Conservation (phyloP, 2,797 vertebrate genomes). For the Rhinatrema bivittatum region DNA sequence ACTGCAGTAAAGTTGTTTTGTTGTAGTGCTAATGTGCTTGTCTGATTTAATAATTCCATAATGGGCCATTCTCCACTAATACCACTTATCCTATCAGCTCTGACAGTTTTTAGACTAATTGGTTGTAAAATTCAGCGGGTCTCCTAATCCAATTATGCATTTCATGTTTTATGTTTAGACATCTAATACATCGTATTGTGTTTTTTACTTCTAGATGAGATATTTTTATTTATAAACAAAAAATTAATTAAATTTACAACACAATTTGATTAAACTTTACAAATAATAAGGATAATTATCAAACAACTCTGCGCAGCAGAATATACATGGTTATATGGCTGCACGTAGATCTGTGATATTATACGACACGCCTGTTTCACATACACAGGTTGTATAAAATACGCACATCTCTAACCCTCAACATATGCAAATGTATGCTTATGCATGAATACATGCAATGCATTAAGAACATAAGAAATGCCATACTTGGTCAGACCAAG, state of each 20-base stretch:
- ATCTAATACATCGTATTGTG: neutral
- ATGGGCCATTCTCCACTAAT: slow-evolving; percentile 34
- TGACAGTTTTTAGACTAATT: slow-evolving; percentile 4
- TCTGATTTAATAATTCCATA: slow-evolving; percentile 43
- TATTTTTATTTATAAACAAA: slow-evolving; percentile 6
- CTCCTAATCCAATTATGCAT: slow-evolving; percentile 12
- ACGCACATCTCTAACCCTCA: too few species aligned
- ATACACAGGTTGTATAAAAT: too few species aligned
- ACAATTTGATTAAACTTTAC: too few species aligned
- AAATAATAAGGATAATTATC: too few species aligned
- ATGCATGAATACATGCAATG: too few species aligned
- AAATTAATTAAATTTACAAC: slow-evolving; percentile 15
- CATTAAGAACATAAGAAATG: too few species aligned
- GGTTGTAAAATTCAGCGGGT: slow-evolving; percentile 11
- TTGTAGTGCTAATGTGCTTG: slow-evolving; percentile 43
- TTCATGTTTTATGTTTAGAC: neutral
- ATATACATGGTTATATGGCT: too few species aligned
- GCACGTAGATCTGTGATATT: too few species aligned
- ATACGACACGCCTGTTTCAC: too few species aligned
- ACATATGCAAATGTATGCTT: too few species aligned
- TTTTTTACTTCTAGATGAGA: neutral
- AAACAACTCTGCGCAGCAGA: too few species aligned
- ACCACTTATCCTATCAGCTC: slow-evolving; percentile 16
- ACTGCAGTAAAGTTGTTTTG: slow-evolving; percentile 44
- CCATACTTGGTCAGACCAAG: too few species aligned